These are phyloP conservation scores for Drosophila tristis DNA, from an alignment of 1,140 invertebrate genomes.

Conservation along the genomic window DNA sequence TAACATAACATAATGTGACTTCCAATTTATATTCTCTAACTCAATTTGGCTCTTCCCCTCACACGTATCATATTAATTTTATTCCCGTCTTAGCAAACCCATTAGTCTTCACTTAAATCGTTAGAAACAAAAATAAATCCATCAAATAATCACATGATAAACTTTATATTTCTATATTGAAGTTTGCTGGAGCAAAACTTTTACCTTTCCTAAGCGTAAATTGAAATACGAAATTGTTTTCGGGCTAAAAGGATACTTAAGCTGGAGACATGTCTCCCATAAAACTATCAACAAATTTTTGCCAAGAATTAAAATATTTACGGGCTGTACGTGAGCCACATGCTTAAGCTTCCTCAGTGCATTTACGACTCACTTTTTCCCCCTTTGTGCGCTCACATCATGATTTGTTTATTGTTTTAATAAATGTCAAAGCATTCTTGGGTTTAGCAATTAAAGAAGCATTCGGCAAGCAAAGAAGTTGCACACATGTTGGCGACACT, in stretches of 20 bases:
- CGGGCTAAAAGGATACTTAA: constrained; percentile 23
- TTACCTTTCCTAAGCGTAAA: constrained; percentile 47
- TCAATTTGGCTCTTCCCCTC: constrained; percentile 20
- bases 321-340: constrained; percentile 66
- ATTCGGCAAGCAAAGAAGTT: constrained; percentile 18
- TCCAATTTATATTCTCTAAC: not conserved
- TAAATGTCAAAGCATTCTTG: constrained; percentile 72
- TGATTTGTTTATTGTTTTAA: constrained; percentile 81
- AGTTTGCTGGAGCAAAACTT: constrained; percentile 16
- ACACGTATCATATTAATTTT: not conserved
- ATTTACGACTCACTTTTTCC: constrained; percentile 5
- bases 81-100: not conserved
- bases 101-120: constrained; percentile 12
- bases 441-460: constrained; percentile 67
- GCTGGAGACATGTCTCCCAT: constrained; percentile 38
- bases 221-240: constrained; percentile 47
- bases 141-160: constrained; percentile 9
- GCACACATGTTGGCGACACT: constrained; percentile 30
- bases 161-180: constrained; percentile 17
- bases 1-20: too few species aligned
- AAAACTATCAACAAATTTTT: constrained; percentile 76
- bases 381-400: constrained; percentile 7
- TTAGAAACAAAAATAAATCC: not conserved
- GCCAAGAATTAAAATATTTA: constrained; percentile 75
- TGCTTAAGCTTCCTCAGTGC: constrained; percentile 39